These are phyloP conservation scores for Melanotaenia boesemani DNA, from an alignment of 2,797 vertebrate species.

Conservation along the genomic window DNA sequence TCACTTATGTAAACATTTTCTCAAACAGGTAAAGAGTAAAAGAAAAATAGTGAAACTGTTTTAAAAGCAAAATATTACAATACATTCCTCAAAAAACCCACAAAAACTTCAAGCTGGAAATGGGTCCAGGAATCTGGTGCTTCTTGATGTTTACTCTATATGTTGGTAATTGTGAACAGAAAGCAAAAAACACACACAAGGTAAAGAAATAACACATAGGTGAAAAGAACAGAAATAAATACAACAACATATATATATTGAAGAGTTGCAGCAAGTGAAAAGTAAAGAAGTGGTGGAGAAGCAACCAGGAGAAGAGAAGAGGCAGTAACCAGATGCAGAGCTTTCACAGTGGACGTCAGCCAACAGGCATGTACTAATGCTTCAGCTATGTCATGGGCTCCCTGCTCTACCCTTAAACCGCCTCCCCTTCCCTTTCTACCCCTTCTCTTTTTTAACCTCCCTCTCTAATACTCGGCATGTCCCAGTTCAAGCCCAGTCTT, in stretches of 20 bases:
- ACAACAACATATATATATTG: neutral
- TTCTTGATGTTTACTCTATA: constrained; percentile 11
- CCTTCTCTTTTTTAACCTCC: constrained; percentile 24
- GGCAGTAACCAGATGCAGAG: constrained; percentile 82
- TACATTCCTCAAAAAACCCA: constrained; percentile 1
- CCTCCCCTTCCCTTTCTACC: constrained; percentile 49
- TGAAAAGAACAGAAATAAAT: neutral
- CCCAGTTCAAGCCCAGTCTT: constrained; percentile 7
- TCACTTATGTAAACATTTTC: neutral
- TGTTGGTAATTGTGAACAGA: constrained; percentile 40
- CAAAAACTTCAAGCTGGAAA: neutral
- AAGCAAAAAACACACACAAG: neutral
- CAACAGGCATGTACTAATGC: constrained; percentile 86
- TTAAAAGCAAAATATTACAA: neutral
- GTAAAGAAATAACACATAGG: neutral
- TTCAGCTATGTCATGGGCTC: constrained; percentile 82
- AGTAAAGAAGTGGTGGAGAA: constrained; percentile 15
- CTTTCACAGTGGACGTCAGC: constrained; percentile 77
- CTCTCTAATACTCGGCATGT: constrained; percentile 29
- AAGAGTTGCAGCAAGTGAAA: neutral
- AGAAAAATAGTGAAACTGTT: neutral
- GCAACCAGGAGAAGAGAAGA: constrained; percentile 34
- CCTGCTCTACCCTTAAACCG: constrained; percentile 56
- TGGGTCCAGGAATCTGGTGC: neutral
- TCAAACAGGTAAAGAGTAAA: neutral